These are phyloP conservation scores for Leptura quadrifasciata DNA, from an alignment of 2,888 invertebrate genomes.

Conservation along the genomic window DNA sequence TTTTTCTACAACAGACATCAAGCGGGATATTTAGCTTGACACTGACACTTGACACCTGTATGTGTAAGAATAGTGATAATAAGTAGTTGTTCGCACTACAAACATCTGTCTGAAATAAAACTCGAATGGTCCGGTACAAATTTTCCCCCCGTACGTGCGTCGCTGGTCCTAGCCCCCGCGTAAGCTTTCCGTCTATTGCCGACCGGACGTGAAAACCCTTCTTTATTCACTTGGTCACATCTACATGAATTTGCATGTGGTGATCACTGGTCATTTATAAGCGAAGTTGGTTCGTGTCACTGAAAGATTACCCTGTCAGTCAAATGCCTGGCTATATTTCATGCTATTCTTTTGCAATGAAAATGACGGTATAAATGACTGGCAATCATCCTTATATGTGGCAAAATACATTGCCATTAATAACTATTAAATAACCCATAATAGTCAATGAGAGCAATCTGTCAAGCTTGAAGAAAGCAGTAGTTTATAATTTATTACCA, in stretches of 20 bases:
- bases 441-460: conserved; percentile 44
- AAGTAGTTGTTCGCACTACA: too few relatives aligned
- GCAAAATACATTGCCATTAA: conserved; percentile 58
- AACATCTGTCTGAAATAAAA: too few relatives aligned
- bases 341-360: conserved; percentile 62
- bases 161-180: conserved; percentile 30
- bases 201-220: conserved; percentile 66
- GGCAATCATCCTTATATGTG: conserved; percentile 62
- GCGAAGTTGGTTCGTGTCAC: conserved; percentile 71
- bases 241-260: conserved; percentile 73
- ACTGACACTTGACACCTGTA: too few relatives aligned
- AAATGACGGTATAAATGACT: conserved; percentile 59
- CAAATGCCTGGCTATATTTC: conserved; percentile 70
- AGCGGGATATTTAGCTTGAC: too few relatives aligned
- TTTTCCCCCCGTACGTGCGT: not conserved
- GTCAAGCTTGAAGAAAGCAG: conserved; percentile 44
- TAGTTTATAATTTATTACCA: not conserved
- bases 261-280: conserved; percentile 73
- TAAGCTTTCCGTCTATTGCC: conserved; percentile 59
- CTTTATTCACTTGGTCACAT: conserved; percentile 68
- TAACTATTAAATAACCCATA: conserved; percentile 59
- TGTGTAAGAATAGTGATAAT: too few relatives aligned
- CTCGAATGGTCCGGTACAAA: too few relatives aligned
- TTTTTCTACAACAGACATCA: too few relatives aligned
- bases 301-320: conserved; percentile 73